Evolutionary conservation across 92 coral and sea anemone species (phyloP), one percentile per base, ranked within the genome.

Genomic region (Epizoanthus scotinus): DNA sequence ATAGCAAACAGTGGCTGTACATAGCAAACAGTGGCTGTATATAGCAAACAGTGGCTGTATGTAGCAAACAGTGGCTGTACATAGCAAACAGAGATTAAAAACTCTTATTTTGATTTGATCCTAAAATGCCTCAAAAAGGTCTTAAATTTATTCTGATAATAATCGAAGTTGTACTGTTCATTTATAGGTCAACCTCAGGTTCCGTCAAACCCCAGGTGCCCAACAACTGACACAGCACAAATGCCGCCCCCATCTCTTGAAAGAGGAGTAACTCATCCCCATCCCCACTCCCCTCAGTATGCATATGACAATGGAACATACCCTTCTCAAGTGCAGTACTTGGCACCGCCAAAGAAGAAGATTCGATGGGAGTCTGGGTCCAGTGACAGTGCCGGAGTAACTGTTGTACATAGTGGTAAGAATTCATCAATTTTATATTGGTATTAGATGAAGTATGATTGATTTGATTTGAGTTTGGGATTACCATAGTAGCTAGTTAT

Each of bases 351-450:
- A 25, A 83, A 81, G 31, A 92, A 89, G 65, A 70, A 87, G 79
- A 49, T 74, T 38, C 89, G 93, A 63, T 92, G 93, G 97, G 97
- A 89, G 71, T 89, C 91, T 69, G 91, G 82, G 6, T 79, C 89
- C 34, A 84, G 72, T 70, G 96, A 89, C 25, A 84, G 85, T 38
- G 89, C 40, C 3, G 40, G 78, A 70, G n/a, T 55, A 22, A 18
- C 75, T 22, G 44, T 52, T 13, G 31, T 52, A 22, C 42, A 82
- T 65, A 77, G 77, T 85, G 92, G 92, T 83, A 71, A 81, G 89
- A 22, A 53, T 14, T 12, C 12, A 22, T 34, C 40, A 34, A 3
- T 34, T 34, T 34, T 34, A 34, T 34, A 34, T 0, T 34, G 6
- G 40, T 34, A 34, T 34, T 34, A 3, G 40, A 34, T 34, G 3